These are phyloP conservation scores for Actias luna DNA, from an alignment of 2,888 invertebrate genomes.

Conservation along the genomic window DNA sequence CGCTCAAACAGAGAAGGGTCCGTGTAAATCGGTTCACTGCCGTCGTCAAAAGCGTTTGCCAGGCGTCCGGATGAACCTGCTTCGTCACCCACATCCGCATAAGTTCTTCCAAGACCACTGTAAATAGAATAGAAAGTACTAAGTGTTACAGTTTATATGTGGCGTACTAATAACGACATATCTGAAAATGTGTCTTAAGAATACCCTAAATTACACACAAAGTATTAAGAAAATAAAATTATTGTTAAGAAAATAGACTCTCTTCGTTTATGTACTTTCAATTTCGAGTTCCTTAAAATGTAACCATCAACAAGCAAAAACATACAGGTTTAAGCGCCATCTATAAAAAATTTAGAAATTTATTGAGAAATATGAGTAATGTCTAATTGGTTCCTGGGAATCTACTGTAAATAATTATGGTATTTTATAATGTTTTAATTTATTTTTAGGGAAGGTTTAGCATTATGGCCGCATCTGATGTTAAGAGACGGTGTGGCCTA, in stretches of 20 bases:
- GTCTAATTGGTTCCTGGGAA: too few species aligned
- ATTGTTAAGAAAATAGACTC: too few species aligned
- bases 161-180: background rate
- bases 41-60: conserved; percentile 88
- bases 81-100: conserved; percentile 69
- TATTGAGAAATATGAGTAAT: too few species aligned
- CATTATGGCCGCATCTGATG: too few species aligned
- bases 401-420: too few species aligned
- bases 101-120: conserved; percentile 72
- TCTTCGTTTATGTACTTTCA: background rate
- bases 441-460: too few species aligned
- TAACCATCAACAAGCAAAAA: background rate
- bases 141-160: background rate
- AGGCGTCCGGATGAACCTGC: conserved; percentile 75
- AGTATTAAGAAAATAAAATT: too few species aligned
- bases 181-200: background rate
- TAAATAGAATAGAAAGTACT: conserved; percentile 27
- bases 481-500: too few species aligned
- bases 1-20: conserved; percentile 95
- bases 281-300: background rate
- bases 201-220: background rate
- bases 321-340: background rate
- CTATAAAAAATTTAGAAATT: background rate
- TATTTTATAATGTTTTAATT: too few species aligned
- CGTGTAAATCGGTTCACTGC: conserved; percentile 96